Evolutionary conservation across 2,888 invertebrate genomes (phyloP), one percentile per base, ranked within the genome.

Genomic region (Andrena praecox): DNA sequence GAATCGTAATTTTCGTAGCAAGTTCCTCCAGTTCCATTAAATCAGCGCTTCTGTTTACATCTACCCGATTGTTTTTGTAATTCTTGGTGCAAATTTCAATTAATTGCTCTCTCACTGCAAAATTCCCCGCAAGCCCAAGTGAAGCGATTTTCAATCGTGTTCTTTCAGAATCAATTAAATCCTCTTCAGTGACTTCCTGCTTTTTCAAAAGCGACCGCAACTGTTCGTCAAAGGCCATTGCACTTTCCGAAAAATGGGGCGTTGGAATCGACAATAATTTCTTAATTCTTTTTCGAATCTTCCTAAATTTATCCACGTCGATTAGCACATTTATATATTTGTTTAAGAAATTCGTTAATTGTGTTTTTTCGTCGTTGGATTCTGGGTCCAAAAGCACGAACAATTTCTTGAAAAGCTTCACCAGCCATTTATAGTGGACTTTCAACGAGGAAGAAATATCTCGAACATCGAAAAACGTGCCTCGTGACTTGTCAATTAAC

Each of bases 351-450:
- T 89, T 75, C 35, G 92, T 85, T 1, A 92, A 75, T 75, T 80
- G 88, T 48, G 85, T 82, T 0, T 84, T 75, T 0, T 56, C 52
- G 12, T 80, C 72, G 7, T 79, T 72, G 0, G 56, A 12, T 3
- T 60, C 62, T 48, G 83, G 52, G 4, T 87, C 78, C 10, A 78
- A 80, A 27, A 85, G 81, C 0, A 69, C 56, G 24, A 90, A 87
- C 0, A 91, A 60, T 6, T 85, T 87, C 2, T 89, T 89, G 8
- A 93, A 68, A 33, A 90, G 95, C 91, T 97, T 97, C 24, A 95
- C 93, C 52, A 97, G 92, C 97, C 97, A 97, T 92, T 96, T 96
- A 89, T 96, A 96, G 91, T 97, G 97, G 12, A 97, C 94, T 85
- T 95, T 95, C 0, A 97, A 90, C 69, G 96, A 94, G n/a, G 96